A percentile compares a stretch with the other conserved stretches of the same genome.
Evolutionary conservation across 2,888 invertebrate species (phyloP).

Genomic region (Folsomia manolachei): DNA sequence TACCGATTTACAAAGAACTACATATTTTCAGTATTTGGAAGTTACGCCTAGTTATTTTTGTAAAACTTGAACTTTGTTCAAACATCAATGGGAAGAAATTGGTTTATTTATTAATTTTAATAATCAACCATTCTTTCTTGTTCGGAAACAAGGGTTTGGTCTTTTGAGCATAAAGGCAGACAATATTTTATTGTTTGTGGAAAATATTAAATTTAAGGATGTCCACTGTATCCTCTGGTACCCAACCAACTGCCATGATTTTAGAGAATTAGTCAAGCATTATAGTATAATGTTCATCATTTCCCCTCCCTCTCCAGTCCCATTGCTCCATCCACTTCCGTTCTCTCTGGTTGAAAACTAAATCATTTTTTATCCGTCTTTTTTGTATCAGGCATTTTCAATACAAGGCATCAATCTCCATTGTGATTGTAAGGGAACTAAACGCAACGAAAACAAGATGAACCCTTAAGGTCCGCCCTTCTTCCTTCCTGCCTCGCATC

Average conservation of each 20-base stretch:
- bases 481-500: not conserved
- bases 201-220: not conserved
- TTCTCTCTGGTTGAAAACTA: slow-evolving; percentile 7
- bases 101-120: no score
- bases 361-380: slow-evolving; percentile 10
- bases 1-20: no score
- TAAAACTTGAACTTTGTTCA: no score
- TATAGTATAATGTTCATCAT: slow-evolving; percentile 12
- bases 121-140: no score
- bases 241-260: not conserved
- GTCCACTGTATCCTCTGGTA: no score
- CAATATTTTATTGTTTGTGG: not conserved
- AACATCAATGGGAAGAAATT: no score
- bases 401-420: slow-evolving; percentile 11
- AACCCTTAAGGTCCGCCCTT: slow-evolving; percentile 19
- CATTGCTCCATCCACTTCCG: slow-evolving; percentile 19
- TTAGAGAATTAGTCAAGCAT: slow-evolving; percentile 4
- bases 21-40: no score
- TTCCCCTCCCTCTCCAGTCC: slow-evolving; percentile 13
- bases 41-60: no score
- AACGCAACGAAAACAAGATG: no score
- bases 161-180: no score
- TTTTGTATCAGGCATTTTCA: not conserved
- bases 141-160: no score
- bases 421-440: no score